Base-by-base conservation (phyloP, 1,140 invertebrate species). In the Macrostomum lignano region DNA sequence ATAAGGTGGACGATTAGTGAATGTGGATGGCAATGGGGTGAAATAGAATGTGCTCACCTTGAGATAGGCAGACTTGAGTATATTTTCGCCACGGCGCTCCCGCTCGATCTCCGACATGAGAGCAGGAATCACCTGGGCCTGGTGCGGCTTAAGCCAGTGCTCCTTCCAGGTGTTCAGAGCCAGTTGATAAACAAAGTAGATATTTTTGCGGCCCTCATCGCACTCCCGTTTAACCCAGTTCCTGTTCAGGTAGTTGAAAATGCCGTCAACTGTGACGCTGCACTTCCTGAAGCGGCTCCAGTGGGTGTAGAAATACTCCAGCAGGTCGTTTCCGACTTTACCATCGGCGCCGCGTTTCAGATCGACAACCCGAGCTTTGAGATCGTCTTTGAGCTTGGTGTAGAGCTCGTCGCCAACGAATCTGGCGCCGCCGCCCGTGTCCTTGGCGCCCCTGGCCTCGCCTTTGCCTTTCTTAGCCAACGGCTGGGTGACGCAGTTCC, bases 221-320 rank as follows among this genome's bases (percentile, higher is more conserved):
- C 79, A 86, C 56, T 96, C 84, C 40, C 88, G 63, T 42, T 81
- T 74, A 1, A 96, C 86, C 88, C 88, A 96, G 56, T 96, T 86
- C 42, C 88, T 67, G 64, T 96, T 96, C 17, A 96, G 63, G 63
- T 96, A 96, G 1, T 77, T 69, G 61, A 84, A 94, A 26, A 94
- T 79, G 2, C 86, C 86, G 63, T 94, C 84, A 9, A 94, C 22
- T 61, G n/a, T n/a, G n/a, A n/a, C n/a, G n/a, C n/a, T n/a, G 32
- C 1, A 93, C 86, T 51, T 82, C 81, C 86, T 79, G 60, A 93
- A 96, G 47, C 86, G 76, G 55, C 88, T 81, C 88, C 88, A 98
- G 49, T 88, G 74, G 45, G 71, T 70, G 9, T 82, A 93, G 57
- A 94, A 94, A 61, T 86, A 88, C 38, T 73, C 69, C 7, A 96